phyloP scores from a whole-genome alignment of 2,113 vertebrate species.

The Strix uralensis region DNA sequence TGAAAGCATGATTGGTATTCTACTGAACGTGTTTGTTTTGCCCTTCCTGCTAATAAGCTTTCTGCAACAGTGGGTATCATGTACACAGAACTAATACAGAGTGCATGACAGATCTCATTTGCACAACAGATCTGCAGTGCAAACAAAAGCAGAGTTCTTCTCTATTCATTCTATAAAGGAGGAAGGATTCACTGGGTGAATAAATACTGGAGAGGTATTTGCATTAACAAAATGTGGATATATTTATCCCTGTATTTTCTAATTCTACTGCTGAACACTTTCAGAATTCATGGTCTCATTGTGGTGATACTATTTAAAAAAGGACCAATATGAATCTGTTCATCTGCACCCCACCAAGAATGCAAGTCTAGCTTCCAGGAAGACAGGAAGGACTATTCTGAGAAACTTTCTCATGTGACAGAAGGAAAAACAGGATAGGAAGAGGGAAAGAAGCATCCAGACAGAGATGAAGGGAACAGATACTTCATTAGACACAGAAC shows the following conservation, averaged over 20 bases:
- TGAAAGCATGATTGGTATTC: constrained; percentile 4
- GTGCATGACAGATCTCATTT: constrained; percentile 28
- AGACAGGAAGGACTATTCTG: background rate
- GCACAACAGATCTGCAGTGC: background rate
- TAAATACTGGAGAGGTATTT: background rate
- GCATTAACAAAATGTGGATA: background rate
- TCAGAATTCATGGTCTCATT: background rate
- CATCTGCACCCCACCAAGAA: background rate
- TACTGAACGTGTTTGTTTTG: background rate
- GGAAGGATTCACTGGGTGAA: background rate
- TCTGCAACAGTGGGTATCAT: background rate
- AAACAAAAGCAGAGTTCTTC: constrained; percentile 17
- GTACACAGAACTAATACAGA: background rate
- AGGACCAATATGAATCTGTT: background rate
- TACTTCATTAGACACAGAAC: background rate
- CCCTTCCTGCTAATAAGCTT: constrained; percentile 20
- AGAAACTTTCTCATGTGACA: background rate
- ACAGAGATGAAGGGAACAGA: background rate
- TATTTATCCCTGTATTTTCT: background rate
- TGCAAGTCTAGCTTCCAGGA: background rate
- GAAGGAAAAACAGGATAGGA: background rate
- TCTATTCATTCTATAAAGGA: background rate
- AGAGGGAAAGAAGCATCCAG: background rate
- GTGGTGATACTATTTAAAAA: background rate
- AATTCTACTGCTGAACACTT: background rate